A percentile compares a stretch with the other conserved stretches of the same genome.
These are phyloP conservation scores for Anarhynchus alexandrinus DNA, from an alignment of 2,113 vertebrate genomes.

Conservation along the genomic window DNA sequence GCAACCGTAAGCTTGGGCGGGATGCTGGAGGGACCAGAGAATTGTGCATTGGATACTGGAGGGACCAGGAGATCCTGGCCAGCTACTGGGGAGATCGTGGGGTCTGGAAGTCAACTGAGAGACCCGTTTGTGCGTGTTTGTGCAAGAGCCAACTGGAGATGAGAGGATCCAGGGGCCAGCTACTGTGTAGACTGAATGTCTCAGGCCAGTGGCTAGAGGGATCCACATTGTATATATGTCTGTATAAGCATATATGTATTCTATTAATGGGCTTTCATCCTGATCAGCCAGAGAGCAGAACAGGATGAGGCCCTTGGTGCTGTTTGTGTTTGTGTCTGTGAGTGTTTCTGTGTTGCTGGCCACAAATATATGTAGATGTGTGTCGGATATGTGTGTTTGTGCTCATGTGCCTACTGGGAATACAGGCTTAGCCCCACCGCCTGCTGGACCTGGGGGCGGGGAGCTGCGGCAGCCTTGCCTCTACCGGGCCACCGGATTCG, in stretches of 20 bases:
- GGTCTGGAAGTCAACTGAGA: neutral
- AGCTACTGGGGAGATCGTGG: neutral
- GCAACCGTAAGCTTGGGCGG: neutral
- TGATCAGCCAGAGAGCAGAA: neutral
- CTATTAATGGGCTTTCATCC: neutral
- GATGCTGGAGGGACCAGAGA: neutral
- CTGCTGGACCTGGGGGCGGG: neutral
- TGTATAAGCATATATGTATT: neutral
- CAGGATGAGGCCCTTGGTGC: neutral
- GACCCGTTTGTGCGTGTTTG: neutral
- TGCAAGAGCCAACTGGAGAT: neutral
- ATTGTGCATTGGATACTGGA: neutral
- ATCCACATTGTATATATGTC: neutral
- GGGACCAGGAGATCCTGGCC: neutral
- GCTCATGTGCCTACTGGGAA: neutral
- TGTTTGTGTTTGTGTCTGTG: neutral
- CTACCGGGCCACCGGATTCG: neutral
- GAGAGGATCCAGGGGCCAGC: neutral
- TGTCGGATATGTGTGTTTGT: neutral
- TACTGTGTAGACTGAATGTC: neutral
- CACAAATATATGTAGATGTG: rapidly evolving
- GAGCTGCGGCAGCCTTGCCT: neutral
- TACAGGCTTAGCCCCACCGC: neutral
- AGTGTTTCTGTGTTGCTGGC: neutral
- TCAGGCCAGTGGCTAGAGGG: neutral